These are phyloP conservation scores for Stichodactyla helianthus DNA, from an alignment of 64 coral and sea anemone genomes.

Conservation along the genomic window DNA sequence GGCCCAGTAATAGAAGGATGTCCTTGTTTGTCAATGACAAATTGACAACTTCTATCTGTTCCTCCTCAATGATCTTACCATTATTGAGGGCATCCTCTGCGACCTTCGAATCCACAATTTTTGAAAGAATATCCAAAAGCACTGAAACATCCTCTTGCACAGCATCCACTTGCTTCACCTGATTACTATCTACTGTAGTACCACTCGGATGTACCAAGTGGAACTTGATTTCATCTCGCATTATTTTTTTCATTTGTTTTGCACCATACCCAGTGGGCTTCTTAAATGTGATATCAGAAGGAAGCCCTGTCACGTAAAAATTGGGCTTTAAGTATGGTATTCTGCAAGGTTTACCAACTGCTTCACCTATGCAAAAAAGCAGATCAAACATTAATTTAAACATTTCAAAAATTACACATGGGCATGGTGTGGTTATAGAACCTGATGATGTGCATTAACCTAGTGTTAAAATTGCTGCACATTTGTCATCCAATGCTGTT, in stretches of 20 bases:
- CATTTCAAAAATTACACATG: neutral
- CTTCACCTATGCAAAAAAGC: neutral
- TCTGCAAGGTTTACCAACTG: neutral
- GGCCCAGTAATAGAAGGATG: neutral
- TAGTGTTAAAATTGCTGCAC: too few species aligned
- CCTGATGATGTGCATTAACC: too few species aligned
- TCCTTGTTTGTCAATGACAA: neutral
- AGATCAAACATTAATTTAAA: neutral
- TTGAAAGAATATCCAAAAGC: neutral
- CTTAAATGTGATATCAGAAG: neutral
- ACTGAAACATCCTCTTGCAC: neutral
- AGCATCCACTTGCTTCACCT: neutral
- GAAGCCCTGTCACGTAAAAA: neutral
- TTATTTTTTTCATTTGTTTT: neutral
- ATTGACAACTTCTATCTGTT: neutral
- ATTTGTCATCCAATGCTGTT: too few species aligned
- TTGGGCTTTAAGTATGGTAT: neutral
- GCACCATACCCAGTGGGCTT: neutral
- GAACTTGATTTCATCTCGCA: neutral
- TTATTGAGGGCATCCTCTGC: neutral
- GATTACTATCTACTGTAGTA: too few species aligned
- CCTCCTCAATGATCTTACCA: neutral
- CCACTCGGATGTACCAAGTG: neutral
- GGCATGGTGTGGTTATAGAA: too few species aligned
- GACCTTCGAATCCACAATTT: neutral